These are phyloP conservation scores for Melitaea cinxia DNA, from an alignment of 1,140 invertebrate species.

Conservation along the genomic window DNA sequence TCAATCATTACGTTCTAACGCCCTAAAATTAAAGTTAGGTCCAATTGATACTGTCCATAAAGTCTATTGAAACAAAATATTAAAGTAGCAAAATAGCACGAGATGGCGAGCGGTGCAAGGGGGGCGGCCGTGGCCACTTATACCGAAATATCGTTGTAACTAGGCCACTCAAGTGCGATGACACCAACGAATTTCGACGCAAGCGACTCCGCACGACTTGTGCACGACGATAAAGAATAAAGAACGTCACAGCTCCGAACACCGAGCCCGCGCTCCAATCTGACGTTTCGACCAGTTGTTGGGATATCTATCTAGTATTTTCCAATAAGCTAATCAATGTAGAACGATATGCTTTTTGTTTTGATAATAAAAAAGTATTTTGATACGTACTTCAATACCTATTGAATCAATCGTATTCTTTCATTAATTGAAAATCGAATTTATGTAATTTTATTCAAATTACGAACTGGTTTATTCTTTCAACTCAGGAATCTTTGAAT, in stretches of 20 bases:
- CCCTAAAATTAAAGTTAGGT: constrained; percentile 14
- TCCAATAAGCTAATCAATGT: constrained; percentile 10
- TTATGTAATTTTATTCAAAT: no score
- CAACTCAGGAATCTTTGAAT: no score
- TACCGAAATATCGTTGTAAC: constrained; percentile 74
- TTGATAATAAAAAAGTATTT: neutral
- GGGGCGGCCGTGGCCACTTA: constrained; percentile 49
- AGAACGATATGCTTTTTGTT: neutral
- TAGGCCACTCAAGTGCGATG: constrained; percentile 70
- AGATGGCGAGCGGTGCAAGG: constrained; percentile 27
- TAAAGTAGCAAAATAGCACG: constrained; percentile 31
- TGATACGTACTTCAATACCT: neutral
- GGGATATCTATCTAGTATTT: constrained; percentile 21
- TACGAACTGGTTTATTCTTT: no score
- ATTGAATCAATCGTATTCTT: no score
- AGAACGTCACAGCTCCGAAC: constrained; percentile 24
- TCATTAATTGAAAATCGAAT: no score
- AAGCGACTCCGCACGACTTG: constrained; percentile 45
- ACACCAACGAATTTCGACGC: constrained; percentile 68
- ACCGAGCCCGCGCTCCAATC: constrained; percentile 3
- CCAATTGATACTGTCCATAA: constrained; percentile 15
- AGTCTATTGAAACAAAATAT: constrained; percentile 15
- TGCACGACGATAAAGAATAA: constrained; percentile 38
- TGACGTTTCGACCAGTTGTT: constrained; percentile 10
- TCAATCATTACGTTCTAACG: constrained; percentile 16